phyloP scores from a whole-genome alignment of 2,888 invertebrate species.

The Camponotus fellah region DNA sequence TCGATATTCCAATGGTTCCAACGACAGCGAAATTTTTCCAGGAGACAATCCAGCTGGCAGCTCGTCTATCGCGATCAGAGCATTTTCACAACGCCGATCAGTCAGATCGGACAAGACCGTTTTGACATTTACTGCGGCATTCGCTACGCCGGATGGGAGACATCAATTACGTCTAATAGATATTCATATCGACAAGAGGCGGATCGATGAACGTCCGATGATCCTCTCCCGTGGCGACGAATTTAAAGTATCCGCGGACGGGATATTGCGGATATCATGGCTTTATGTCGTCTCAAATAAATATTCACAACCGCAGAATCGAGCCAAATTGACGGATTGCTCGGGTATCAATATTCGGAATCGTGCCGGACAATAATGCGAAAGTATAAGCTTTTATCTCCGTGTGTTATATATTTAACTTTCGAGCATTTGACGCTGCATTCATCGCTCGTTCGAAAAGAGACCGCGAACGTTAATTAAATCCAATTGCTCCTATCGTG shows the following conservation, averaged over 20 bases:
- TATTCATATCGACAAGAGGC: constrained; percentile 72
- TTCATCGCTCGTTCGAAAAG: constrained; percentile 10
- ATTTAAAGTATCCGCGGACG: constrained; percentile 58
- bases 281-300: constrained; percentile 24
- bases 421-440: constrained; percentile 33
- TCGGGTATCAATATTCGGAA: constrained; percentile 34
- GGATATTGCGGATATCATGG: background rate
- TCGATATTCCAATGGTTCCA: constrained; percentile 29
- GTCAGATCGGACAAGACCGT: constrained; percentile 58
- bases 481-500: background rate
- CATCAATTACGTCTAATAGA: constrained; percentile 79
- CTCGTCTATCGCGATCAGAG: constrained; percentile 42
- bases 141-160: constrained; percentile 61
- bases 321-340: constrained; percentile 26
- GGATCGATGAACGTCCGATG: constrained; percentile 68
- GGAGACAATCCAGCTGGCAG: constrained; percentile 52
- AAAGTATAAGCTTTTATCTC: constrained; percentile 12
- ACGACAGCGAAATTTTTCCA: constrained; percentile 54
- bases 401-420: constrained; percentile 32
- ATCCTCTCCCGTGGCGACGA: constrained; percentile 50
- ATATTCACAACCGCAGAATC: constrained; percentile 15
- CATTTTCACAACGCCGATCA: constrained; percentile 63
- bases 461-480: background rate
- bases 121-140: constrained; percentile 70
- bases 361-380: constrained; percentile 17